Percentiles rank a stretch among this genome's conserved stretches.
phyloP scores from a whole-genome alignment of 1,140 invertebrate species.

The Copidosoma floridanum region DNA sequence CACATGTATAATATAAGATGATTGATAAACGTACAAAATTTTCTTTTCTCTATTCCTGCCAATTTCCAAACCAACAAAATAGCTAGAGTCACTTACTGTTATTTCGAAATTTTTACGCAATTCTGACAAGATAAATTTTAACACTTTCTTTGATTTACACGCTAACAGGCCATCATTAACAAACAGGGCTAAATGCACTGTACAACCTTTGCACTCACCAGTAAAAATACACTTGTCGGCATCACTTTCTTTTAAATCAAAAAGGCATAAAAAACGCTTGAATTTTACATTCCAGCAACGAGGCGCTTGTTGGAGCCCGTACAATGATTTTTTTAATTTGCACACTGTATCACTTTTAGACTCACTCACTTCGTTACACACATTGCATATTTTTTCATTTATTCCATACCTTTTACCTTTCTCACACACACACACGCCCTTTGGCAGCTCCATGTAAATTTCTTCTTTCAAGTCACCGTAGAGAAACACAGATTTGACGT shows the following conservation, averaged over 20 bases:
- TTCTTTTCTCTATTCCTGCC: background rate
- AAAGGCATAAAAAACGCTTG: too few species aligned
- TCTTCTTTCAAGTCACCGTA: background rate
- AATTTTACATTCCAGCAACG: background rate
- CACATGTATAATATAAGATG: background rate
- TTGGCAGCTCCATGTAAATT: background rate
- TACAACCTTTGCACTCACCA: background rate
- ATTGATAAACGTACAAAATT: background rate
- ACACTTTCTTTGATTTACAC: background rate
- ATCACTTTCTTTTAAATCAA: too few species aligned
- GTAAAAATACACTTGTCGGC: conserved; percentile 31
- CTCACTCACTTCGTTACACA: background rate
- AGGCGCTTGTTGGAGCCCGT: background rate
- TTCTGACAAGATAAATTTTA: background rate
- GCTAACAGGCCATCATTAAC: background rate
- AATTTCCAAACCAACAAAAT: background rate
- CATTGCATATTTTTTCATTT: background rate
- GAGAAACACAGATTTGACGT: background rate
- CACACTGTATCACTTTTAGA: background rate
- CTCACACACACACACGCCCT: background rate
- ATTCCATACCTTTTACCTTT: background rate
- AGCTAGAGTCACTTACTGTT: background rate
- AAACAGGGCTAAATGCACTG: conserved; percentile 6
- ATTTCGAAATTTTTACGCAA: background rate
- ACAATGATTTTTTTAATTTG: background rate